Evolutionary conservation across 1,140 invertebrate species (phyloP), one percentile per base, ranked within the genome.

Genomic region (Diorhabda elongata): DNA sequence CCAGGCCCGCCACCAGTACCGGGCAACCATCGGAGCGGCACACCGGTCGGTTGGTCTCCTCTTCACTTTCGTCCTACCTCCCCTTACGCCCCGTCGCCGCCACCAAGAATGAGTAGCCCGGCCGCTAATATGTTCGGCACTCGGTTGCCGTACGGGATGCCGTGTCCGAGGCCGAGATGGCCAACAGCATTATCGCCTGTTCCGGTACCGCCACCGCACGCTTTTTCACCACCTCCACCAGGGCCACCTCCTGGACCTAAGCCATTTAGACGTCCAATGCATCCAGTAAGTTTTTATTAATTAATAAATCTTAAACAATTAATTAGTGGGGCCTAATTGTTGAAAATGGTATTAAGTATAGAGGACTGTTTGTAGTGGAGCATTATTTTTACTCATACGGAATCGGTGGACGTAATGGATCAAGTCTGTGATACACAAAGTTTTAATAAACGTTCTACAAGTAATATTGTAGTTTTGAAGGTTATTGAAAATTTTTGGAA

Each of bases 111-210:
- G 41, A 81, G 82, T 43, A 81, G 81, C 44, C 79, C 78, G 26
- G 76, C 70, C 6, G 71, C 71, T 59, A 75, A 76, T 62, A 79
- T 77, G 77, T 82, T 79, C 72, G 81, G 68, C 73, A 80, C 73
- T 68, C 81, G 84, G 67, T 73, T 83, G 82, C 74, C 72, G 45
- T 76, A 82, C 81, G 69, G 80, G 58, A 81, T 84, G 78, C 78
- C 83, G 3, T 88, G 88, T 73, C 88, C 88, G 3, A 81, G 88
- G 73, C 88, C 89, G 5, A 81, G 87, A 63, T 90, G 88, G 88
- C 86, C 86, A 7, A 67, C 66, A 5, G 81, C 85, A 61, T 87
- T 87, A 86, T 85, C 85, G n/a, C 75, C 78, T 0, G 72, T 83
- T 64, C 81, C 83, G 7, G 85, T 85, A 8, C 75, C 78, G 0